These are phyloP conservation scores for Pseudoips prasinana DNA, from an alignment of 2,888 invertebrate genomes.

Conservation along the genomic window DNA sequence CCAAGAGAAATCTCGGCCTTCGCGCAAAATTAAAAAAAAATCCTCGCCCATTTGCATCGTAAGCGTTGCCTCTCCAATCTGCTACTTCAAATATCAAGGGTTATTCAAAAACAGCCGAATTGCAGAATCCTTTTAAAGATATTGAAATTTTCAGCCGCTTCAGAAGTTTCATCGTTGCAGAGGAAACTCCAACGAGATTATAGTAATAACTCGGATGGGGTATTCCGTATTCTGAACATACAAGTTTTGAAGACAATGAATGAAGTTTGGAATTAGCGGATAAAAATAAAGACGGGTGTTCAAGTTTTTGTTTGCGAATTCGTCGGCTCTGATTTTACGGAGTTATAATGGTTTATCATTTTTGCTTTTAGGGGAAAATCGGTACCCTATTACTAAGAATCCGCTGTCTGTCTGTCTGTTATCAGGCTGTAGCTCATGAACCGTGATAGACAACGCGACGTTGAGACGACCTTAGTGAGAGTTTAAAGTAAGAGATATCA, in stretches of 20 bases:
- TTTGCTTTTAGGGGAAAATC: too few species aligned
- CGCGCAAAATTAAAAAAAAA: too few species aligned
- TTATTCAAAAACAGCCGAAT: conserved; percentile 40
- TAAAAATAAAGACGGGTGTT: neutral
- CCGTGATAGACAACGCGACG: too few species aligned
- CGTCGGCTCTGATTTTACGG: too few species aligned
- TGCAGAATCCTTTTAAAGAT: conserved; percentile 45
- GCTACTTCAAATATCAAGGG: conserved; percentile 30
- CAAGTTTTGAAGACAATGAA: conserved; percentile 8
- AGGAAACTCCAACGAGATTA: conserved; percentile 25
- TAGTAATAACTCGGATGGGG: conserved; percentile 24
- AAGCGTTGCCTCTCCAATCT: conserved; percentile 15
- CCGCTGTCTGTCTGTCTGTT: too few species aligned
- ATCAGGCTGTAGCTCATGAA: too few species aligned
- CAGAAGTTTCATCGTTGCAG: conserved; percentile 28
- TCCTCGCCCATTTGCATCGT: neutral
- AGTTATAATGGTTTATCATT: too few species aligned
- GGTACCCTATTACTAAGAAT: too few species aligned
- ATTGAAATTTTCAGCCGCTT: conserved; percentile 41
- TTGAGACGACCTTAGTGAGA: too few species aligned
- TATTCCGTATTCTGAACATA: conserved; percentile 12
- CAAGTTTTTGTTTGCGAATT: too few species aligned
- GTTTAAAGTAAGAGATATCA: too few species aligned
- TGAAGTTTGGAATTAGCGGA: conserved; percentile 14
- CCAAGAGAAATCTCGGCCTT: too few species aligned